These are phyloP conservation scores for Diplogasteroides magnus DNA, from an alignment of 1,140 invertebrate genomes.

Conservation along the genomic window DNA sequence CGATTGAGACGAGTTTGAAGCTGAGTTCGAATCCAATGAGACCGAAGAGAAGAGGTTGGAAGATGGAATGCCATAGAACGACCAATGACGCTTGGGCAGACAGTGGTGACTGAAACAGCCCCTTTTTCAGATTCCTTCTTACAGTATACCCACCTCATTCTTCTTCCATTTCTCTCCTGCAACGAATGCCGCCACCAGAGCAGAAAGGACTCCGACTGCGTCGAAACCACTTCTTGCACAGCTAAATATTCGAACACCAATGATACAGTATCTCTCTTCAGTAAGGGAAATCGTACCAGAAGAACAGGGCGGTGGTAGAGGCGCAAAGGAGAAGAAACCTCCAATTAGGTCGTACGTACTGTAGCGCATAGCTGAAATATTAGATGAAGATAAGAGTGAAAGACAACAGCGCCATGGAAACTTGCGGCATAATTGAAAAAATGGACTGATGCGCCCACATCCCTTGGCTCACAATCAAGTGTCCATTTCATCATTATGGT, in stretches of 20 bases:
- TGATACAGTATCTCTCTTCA: no score
- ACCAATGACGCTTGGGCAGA: constrained; percentile 63
- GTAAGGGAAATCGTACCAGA: no score
- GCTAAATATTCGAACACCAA: no score
- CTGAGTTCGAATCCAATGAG: constrained; percentile 25
- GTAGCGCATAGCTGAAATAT: constrained; percentile 28
- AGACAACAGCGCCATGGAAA: no score
- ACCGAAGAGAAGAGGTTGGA: constrained; percentile 28
- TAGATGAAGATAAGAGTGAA: no score
- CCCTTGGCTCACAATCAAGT: no score
- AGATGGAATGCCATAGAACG: constrained; percentile 25
- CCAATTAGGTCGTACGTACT: constrained; percentile 7
- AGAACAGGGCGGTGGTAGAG: constrained; percentile 1
- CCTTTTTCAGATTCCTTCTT: no score
- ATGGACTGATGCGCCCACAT: no score
- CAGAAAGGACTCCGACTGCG: neutral
- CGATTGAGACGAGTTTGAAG: constrained; percentile 1
- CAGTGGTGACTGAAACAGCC: constrained; percentile 61
- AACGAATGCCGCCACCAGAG: constrained; percentile 63
- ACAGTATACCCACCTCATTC: constrained; percentile 64
- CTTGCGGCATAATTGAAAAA: no score
- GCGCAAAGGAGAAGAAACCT: constrained; percentile 18
- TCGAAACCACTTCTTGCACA: neutral
- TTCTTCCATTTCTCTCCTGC: constrained; percentile 72
- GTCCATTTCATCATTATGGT: no score